Conservation (phyloP, 2,797 vertebrate genomes). For the Sarcophilus harrisii region DNA sequence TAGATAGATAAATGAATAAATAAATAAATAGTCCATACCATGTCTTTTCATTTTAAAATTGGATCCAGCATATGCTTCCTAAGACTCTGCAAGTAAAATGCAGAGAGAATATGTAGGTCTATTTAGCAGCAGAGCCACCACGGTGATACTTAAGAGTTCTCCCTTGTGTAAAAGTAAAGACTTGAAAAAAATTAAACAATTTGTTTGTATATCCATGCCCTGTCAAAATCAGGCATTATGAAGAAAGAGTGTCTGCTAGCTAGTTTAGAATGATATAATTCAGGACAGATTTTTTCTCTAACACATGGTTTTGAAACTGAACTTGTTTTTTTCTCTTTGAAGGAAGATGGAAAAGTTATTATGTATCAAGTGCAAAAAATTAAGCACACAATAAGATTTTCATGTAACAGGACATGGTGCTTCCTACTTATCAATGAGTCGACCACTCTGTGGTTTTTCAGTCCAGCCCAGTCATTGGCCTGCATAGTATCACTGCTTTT, state of each 20-base stretch:
- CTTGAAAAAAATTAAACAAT: constrained; percentile 61
- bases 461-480: constrained; percentile 35
- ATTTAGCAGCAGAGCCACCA: constrained; percentile 59
- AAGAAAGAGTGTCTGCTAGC: constrained; percentile 29
- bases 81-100: constrained; percentile 74
- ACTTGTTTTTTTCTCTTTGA: constrained; percentile 79
- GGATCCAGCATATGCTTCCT: constrained; percentile 82
- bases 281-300: constrained; percentile 69
- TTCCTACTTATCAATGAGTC: constrained; percentile 65
- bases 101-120: constrained; percentile 60
- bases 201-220: constrained; percentile 65
- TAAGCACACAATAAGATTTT: constrained; percentile 68
- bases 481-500: neutral
- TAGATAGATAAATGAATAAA: constrained; percentile 77
- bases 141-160: constrained; percentile 43
- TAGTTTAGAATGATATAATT: constrained; percentile 70
- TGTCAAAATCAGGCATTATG: constrained; percentile 58
- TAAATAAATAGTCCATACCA: constrained; percentile 81
- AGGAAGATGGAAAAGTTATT: constrained; percentile 79
- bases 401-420: constrained; percentile 48
- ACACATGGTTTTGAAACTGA: constrained; percentile 76
- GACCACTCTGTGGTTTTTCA: constrained; percentile 42
- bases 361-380: constrained; percentile 72
- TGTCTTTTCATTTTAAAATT: constrained; percentile 85
- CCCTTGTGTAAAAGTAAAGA: constrained; percentile 52